A percentile compares a stretch with the other conserved stretches of the same genome.
Conservation (phyloP, 1,140 invertebrate genomes). For the Lasaia peninsularis region DNA sequence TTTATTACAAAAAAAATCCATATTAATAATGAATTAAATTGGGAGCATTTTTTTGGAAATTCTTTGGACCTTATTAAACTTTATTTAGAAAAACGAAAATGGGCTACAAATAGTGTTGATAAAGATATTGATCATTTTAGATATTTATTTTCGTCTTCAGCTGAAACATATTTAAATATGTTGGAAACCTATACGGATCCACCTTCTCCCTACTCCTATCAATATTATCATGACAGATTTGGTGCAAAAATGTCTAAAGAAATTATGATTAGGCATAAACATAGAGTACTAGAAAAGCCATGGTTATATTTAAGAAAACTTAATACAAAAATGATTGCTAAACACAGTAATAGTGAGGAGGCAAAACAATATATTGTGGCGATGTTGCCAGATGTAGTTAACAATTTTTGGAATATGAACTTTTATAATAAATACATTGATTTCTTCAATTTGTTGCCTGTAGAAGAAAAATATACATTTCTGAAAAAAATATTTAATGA, state of each 20-base stretch:
- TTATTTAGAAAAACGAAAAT: slow-evolving; percentile 18
- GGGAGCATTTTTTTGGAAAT: slow-evolving; percentile 25
- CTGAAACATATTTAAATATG: slow-evolving; percentile 32
- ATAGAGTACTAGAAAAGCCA: slow-evolving; percentile 35
- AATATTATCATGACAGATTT: slow-evolving; percentile 18
- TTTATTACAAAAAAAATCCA: slow-evolving; percentile 18
- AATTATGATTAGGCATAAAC: slow-evolving; percentile 48
- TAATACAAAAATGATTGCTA: slow-evolving; percentile 30
- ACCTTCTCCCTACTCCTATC: neutral
- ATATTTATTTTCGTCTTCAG: slow-evolving; percentile 26
- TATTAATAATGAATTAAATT: slow-evolving; percentile 10
- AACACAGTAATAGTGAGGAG: slow-evolving; percentile 38
- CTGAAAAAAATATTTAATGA: slow-evolving; percentile 39
- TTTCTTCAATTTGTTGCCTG: slow-evolving; percentile 39
- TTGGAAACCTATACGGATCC: slow-evolving; percentile 20
- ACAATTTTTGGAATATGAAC: slow-evolving; percentile 42
- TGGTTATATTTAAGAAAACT: slow-evolving; percentile 36
- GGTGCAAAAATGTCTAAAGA: slow-evolving; percentile 41
- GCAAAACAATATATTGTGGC: slow-evolving; percentile 35
- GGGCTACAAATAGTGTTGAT: slow-evolving; percentile 3
- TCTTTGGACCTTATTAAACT: slow-evolving; percentile 25
- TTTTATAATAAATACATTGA: slow-evolving; percentile 30
- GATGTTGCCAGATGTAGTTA: slow-evolving; percentile 29
- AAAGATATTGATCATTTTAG: slow-evolving; percentile 15
- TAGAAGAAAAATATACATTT: slow-evolving; percentile 36